A percentile compares a stretch with the other conserved stretches of the same genome.
Conservation (phyloP, 2,797 vertebrate genomes). For the Peromyscus attwateri region DNA sequence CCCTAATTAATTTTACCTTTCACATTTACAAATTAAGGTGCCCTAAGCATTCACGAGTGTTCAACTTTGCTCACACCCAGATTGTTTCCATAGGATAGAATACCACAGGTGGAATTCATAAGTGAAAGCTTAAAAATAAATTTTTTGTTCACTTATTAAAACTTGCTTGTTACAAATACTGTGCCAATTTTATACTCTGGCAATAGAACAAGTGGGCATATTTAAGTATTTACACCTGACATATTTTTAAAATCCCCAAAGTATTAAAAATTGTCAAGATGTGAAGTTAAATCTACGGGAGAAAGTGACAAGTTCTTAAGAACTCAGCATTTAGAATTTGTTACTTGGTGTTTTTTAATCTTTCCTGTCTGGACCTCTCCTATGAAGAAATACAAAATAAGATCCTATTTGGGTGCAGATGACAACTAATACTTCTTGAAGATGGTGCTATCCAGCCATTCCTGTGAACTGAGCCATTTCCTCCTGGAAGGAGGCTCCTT, state of each 20-base stretch:
- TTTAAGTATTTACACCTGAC: slow-evolving; percentile 56
- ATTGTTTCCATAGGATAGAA: not conserved
- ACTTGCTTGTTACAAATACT: slow-evolving; percentile 54
- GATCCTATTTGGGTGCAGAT: not conserved
- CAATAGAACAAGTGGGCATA: slow-evolving; percentile 51
- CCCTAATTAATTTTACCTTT: slow-evolving; percentile 23
- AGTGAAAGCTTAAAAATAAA: slow-evolving; percentile 43
- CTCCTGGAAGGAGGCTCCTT: not conserved
- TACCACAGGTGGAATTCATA: not conserved
- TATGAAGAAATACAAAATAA: slow-evolving; percentile 42
- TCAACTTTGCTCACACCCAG: slow-evolving; percentile 9
- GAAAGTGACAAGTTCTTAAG: slow-evolving; percentile 43
- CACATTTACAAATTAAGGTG: slow-evolving; percentile 41
- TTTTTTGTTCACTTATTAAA: slow-evolving; percentile 43
- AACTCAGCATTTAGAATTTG: slow-evolving; percentile 51
- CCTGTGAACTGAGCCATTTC: not conserved
- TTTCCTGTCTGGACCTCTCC: not conserved
- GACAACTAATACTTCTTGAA: not conserved
- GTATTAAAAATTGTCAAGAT: slow-evolving; percentile 50
- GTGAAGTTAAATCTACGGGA: slow-evolving; percentile 46
- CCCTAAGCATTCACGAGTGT: not conserved
- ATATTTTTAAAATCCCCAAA: slow-evolving; percentile 60
- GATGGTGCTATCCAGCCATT: no score
- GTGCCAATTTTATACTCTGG: slow-evolving; percentile 59
- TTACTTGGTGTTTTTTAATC: slow-evolving; percentile 45